phyloP scores from a whole-genome alignment of 2,888 invertebrate species.

The Drosophila paramelanica region DNA sequence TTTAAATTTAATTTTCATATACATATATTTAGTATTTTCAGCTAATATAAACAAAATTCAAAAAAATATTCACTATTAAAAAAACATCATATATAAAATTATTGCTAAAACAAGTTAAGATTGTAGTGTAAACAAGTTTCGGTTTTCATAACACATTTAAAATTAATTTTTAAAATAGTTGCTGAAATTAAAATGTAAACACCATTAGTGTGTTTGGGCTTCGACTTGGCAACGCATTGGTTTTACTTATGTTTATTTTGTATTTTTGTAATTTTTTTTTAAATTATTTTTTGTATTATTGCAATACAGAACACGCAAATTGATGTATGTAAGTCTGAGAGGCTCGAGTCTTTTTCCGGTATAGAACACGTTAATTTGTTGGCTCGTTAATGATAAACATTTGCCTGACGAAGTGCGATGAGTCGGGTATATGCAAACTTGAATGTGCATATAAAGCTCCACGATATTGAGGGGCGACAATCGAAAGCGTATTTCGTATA shows the following conservation, averaged over 20 bases:
- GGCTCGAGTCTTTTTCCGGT: slow-evolving; percentile 62
- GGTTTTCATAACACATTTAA: no score
- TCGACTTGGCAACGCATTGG: neutral
- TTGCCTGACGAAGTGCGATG: slow-evolving; percentile 54
- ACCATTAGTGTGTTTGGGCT: neutral
- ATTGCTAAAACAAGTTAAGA: no score
- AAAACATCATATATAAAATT: no score
- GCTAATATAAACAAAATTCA: no score
- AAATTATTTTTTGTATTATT: slow-evolving; percentile 16
- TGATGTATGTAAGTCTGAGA: slow-evolving; percentile 53
- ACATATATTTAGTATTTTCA: no score
- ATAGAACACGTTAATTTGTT: slow-evolving; percentile 76
- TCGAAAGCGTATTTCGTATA: neutral
- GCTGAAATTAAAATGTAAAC: neutral
- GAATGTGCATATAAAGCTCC: neutral
- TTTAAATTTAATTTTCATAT: no score
- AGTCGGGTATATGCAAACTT: slow-evolving; percentile 1
- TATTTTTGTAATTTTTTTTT: slow-evolving; percentile 3
- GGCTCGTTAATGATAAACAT: slow-evolving; percentile 64
- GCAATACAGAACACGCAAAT: slow-evolving; percentile 67
- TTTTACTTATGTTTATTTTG: slow-evolving; percentile 2
- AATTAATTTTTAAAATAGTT: no score
- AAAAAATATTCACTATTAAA: no score
- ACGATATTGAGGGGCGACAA: slow-evolving; percentile 6
- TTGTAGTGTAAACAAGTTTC: no score